Evolutionary conservation across 2,888 invertebrate species (phyloP), one percentile per base, ranked within the genome.

Genomic region (Stenotaenia linearis): DNA sequence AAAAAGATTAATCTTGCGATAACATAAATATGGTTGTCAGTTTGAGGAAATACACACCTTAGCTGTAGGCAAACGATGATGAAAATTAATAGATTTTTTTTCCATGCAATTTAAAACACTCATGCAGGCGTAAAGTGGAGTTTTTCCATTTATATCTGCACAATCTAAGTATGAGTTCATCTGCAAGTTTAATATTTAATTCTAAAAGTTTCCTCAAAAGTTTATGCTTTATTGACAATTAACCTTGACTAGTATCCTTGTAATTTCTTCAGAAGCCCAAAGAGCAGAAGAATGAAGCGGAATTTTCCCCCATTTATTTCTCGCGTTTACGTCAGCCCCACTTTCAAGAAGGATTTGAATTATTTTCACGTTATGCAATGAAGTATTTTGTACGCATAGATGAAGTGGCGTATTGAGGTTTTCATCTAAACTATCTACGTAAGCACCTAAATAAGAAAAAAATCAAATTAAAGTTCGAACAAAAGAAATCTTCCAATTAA

Each of bases 371-470:
- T 83, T 83, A 82, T 87, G 86, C 30, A 87, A 85, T 37, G 86
- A 84, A 45, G 86, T 86, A 83, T 86, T 86, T 83, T 87, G 86
- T 56, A 86, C 86, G 85, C 86, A 86, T 77, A 87, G 85, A 82
- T 86, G 86, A 79, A 87, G 83, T 0, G 87, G 86, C 5, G 87
- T 86, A 82, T 86, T 86, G 5, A 85, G 84, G 15, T 85, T 85
- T 79, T 85, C 85, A 81, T 87, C 86, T 77, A 84, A 82, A 78
- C 84, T 83, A 81, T 86, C 85, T 25, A 87, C 84, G 82, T 87
- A 85, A 35, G 86, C 87, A 79, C 86, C 87, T 87, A 81, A 40
- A 32, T n/a, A n/a, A n/a, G n/a, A n/a, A n/a, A n/a, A 25, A 7
- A 69, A 37, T 37, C n/a, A 7, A 75, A 30, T 25, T 12, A 75